phyloP scores from a whole-genome alignment of 2,113 vertebrate species.

The Myodes glareolus region DNA sequence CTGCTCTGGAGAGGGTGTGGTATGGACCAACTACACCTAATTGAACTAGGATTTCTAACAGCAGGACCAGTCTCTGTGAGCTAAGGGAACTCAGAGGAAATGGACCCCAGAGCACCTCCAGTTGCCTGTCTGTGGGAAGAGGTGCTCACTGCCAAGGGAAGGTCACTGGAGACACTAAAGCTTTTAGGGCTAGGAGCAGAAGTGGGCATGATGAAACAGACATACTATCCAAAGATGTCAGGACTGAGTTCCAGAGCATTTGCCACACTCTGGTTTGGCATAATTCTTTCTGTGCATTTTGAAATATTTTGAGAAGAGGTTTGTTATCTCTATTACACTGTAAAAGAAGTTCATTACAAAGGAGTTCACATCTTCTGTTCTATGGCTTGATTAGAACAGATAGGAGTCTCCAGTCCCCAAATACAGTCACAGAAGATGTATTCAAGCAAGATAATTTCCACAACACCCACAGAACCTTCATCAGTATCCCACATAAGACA shows the following conservation, averaged over 20 bases:
- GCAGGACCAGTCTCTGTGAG: too few species aligned
- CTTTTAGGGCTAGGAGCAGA: too few species aligned
- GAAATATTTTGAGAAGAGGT: background rate
- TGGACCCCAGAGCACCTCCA: background rate
- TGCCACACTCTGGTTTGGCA: background rate
- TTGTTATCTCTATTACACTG: background rate
- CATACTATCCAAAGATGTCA: too few species aligned
- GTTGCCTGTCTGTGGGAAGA: background rate
- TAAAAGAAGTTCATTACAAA: background rate
- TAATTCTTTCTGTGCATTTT: background rate
- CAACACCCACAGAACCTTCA: background rate
- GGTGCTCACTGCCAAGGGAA: too few species aligned
- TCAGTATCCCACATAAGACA: background rate
- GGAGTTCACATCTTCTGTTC: background rate
- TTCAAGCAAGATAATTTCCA: background rate
- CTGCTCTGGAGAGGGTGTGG: background rate
- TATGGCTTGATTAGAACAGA: background rate
- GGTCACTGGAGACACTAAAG: background rate
- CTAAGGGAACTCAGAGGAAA: background rate
- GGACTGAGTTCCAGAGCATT: background rate
- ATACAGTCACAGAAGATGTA: background rate
- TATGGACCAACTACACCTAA: background rate
- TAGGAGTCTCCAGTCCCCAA: background rate
- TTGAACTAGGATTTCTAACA: background rate
- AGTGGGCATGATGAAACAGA: background rate